Percentiles rank a stretch among this genome's conserved stretches.
phyloP scores from a whole-genome alignment of 2,888 invertebrate genomes.

The Lacanobia oleracea region DNA sequence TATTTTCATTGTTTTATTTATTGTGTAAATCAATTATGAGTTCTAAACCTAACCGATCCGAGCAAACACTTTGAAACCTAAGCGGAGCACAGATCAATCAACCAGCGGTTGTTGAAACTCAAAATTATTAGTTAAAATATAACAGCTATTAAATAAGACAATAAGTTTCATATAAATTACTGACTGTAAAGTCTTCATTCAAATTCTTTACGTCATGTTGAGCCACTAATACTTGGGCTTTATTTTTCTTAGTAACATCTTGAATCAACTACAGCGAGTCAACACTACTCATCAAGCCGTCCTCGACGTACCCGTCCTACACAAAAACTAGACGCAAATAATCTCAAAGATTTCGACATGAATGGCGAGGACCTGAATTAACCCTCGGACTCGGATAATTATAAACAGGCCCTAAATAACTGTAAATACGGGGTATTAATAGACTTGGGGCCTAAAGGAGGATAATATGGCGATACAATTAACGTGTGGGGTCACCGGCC shows the following conservation, averaged over 20 bases:
- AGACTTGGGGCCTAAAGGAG: constrained; percentile 47
- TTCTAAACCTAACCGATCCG: background rate
- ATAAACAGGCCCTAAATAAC: constrained; percentile 63
- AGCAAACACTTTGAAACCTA: background rate
- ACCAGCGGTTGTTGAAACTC: too few species aligned
- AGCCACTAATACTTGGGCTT: background rate
- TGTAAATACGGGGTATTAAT: constrained; percentile 61
- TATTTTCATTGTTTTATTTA: background rate
- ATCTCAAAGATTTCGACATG: constrained; percentile 45
- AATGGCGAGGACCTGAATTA: constrained; percentile 57
- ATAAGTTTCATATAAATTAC: too few species aligned
- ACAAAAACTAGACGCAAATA: constrained; percentile 45
- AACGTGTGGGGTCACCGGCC: constrained; percentile 50
- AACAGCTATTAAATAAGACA: background rate
- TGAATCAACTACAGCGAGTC: background rate
- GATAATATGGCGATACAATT: constrained; percentile 60
- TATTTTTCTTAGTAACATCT: background rate
- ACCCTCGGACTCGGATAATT: constrained; percentile 46
- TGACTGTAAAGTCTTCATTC: too few species aligned
- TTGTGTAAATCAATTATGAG: background rate
- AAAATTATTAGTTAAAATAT: background rate
- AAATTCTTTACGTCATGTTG: background rate
- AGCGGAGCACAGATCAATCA: too few species aligned
- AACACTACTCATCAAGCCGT: background rate
- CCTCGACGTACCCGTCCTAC: constrained; percentile 3